These are phyloP conservation scores for Channallabes apus DNA, from an alignment of 2,797 vertebrate genomes.

Conservation along the genomic window DNA sequence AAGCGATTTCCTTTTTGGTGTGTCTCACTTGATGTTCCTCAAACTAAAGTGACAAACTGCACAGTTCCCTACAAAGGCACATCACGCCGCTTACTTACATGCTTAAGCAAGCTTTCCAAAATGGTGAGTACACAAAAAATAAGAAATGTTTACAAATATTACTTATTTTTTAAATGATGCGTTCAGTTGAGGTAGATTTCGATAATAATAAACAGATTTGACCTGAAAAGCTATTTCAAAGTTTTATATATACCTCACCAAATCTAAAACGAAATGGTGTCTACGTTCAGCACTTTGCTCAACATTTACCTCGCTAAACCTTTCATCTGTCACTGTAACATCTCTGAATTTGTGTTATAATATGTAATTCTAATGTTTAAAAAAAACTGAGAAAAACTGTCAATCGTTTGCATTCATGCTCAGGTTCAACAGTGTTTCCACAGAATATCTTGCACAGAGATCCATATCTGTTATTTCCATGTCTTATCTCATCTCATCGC, in stretches of 20 bases:
- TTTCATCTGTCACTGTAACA: not conserved
- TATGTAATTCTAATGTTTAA: not conserved
- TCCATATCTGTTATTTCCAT: conserved; percentile 14
- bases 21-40: conserved; percentile 58
- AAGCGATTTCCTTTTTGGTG: conserved; percentile 62
- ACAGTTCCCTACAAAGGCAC: conserved; percentile 45
- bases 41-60: conserved; percentile 54
- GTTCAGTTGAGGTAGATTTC: not conserved
- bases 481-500: not conserved
- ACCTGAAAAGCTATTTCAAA: not conserved
- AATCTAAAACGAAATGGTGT: not conserved
- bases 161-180: not conserved
- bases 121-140: conserved; percentile 50
- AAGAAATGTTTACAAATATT: not conserved
- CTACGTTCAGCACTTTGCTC: not conserved
- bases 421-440: conserved; percentile 3
- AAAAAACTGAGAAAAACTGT: not conserved
- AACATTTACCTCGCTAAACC: not conserved
- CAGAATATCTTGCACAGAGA: conserved; percentile 25
- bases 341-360: not conserved
- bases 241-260: not conserved
- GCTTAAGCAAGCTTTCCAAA: conserved; percentile 30
- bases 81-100: not conserved
- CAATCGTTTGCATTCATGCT: not conserved
- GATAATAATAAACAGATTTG: not conserved